phyloP scores from a whole-genome alignment of 1,140 invertebrate species.

The Lutraria rhynchaena region DNA sequence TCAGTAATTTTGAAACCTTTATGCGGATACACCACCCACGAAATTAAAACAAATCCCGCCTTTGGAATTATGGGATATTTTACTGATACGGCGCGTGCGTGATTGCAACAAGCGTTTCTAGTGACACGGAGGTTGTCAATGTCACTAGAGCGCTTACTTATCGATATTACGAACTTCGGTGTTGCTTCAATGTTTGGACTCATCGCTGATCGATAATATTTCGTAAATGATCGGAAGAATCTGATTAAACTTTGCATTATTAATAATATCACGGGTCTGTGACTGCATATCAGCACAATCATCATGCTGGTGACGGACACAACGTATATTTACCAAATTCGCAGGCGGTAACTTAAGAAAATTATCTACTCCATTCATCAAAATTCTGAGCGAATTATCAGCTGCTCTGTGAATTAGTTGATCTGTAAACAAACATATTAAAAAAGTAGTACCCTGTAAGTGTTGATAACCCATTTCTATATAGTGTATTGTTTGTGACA shows the following conservation, averaged over 20 bases:
- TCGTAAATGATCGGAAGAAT: slow-evolving; percentile 7
- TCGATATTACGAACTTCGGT: background rate
- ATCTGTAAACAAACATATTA: too few species aligned
- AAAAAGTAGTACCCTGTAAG: too few species aligned
- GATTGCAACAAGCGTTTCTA: slow-evolving; percentile 6
- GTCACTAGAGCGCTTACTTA: slow-evolving; percentile 15
- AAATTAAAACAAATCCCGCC: slow-evolving; percentile 38
- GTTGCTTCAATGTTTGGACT: background rate
- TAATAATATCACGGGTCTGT: slow-evolving; percentile 7
- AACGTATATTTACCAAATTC: too few species aligned
- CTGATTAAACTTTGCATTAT: slow-evolving; percentile 40
- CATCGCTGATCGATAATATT: slow-evolving; percentile 6
- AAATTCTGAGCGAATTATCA: too few species aligned
- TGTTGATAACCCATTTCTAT: too few species aligned
- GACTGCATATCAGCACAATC: background rate
- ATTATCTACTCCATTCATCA: too few species aligned
- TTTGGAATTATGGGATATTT: slow-evolving; percentile 21
- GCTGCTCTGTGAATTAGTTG: too few species aligned
- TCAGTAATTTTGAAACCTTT: slow-evolving; percentile 36
- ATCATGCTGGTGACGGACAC: too few species aligned
- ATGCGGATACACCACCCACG: slow-evolving; percentile 32
- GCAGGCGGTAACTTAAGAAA: too few species aligned
- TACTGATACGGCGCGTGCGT: slow-evolving; percentile 24
- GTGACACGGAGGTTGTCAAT: slow-evolving; percentile 13
- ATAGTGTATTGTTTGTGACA: too few species aligned